Evolutionary conservation across 2,888 invertebrate species (phyloP).

Genomic region (Kuschelorhynchus macadamiae): DNA sequence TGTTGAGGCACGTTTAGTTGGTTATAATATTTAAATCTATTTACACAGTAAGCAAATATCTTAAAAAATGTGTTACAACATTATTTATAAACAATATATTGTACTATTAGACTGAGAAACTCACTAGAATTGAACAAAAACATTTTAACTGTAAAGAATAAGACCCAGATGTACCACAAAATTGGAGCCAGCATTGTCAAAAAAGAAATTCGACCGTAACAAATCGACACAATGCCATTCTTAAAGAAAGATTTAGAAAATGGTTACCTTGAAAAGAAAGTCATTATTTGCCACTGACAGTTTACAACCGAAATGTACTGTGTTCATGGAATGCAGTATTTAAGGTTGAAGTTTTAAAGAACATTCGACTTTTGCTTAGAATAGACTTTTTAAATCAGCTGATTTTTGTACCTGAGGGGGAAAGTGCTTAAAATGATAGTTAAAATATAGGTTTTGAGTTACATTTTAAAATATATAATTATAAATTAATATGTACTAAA

Average conservation of each 20-base stretch:
- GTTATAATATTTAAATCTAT: too few relatives aligned
- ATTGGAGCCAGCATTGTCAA: conserved; percentile 7
- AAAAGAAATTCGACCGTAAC: conserved; percentile 36
- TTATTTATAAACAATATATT: conserved; percentile 4
- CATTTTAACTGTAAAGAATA: background rate
- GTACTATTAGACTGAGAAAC: too few relatives aligned
- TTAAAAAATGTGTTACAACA: background rate
- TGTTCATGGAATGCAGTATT: conserved; percentile 6
- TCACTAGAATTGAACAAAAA: too few relatives aligned
- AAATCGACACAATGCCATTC: conserved; percentile 26
- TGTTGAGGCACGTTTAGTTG: too few relatives aligned
- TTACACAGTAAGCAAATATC: background rate
- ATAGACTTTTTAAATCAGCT: conserved; percentile 11
- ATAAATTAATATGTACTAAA: too few relatives aligned
- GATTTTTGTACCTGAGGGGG: conserved; percentile 1
- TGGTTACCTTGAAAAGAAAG: conserved; percentile 47
- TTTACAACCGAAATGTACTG: conserved; percentile 21
- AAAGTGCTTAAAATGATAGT: background rate
- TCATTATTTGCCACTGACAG: conserved; percentile 45
- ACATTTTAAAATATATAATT: too few relatives aligned
- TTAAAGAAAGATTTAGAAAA: conserved; percentile 43
- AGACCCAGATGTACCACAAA: conserved; percentile 24
- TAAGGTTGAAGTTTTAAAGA: conserved; percentile 1
- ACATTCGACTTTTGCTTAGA: background rate
- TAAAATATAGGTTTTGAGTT: too few relatives aligned